Base-by-base conservation (phyloP, 2,797 vertebrate species). In the Australoheros facetus region DNA sequence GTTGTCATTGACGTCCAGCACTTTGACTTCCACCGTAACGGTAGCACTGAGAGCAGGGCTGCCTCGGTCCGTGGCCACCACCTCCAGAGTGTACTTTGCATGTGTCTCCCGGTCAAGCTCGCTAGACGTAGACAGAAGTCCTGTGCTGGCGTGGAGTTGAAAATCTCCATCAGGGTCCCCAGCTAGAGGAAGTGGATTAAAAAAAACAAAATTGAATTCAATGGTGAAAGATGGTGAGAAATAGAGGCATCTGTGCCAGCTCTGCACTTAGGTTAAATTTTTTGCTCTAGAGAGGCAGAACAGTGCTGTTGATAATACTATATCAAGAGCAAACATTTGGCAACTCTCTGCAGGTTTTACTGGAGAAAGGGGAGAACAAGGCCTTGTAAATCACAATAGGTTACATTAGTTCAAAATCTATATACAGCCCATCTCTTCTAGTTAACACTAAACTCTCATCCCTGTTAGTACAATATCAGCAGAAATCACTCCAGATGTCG, bases 1-100 rank as follows among this genome's bases (percentile, higher is more conserved):
- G 2, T 99, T 98, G 93, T 99, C 98, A 14, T 99, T 99, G 34
- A 98, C 94, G 57, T 99, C 98, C 85, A 99, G 82, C 69, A 99
- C 97, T 9, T 75, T 92, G 66, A 99, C 95, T 1, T 92, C 92
- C 85, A 99, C 95, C 0, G 91, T 94, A 70, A 96, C 93, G 8
- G 94, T 96, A 56, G 96, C 94, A 73, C 97, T 97, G 66, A 96
- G 96, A 0, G 95, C 84, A 0, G 97, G 97, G 9, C 81, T 93
- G 48, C 98, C 98, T 0, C 92, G 93, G 91, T 99, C 98, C 1
- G 83, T 92, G 23, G 96, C 98, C 85, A 96, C 93, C 77, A 99
- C 95, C 6, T 82, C 93, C 76, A 99, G 93, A 56, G 78, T 92
- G 60, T 99, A 99, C 56, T 89, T 90, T 12, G 94, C 85, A 57